Conservation (phyloP, 2,113 vertebrate species). For the Oreocharis arfaki region DNA sequence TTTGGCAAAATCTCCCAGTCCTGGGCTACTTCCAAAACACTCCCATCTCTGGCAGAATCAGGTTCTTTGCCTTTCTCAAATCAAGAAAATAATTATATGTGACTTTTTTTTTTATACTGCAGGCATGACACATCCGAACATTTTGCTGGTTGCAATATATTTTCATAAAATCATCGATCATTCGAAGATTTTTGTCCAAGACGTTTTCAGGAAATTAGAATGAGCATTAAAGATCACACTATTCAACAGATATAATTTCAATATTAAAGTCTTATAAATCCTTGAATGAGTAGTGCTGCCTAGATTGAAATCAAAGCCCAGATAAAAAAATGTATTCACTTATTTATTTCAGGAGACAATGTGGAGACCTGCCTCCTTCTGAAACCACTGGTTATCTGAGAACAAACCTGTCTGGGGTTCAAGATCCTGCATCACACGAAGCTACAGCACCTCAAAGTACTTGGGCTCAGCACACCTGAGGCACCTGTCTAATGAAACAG, state of each 20-base stretch:
- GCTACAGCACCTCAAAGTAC: not conserved
- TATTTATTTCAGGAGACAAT: not conserved
- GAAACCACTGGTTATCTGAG: not conserved
- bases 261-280: constrained; percentile 33
- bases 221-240: not conserved
- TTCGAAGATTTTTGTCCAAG: constrained; percentile 5
- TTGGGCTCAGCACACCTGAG: not conserved
- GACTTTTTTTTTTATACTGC: not conserved
- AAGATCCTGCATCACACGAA: not conserved
- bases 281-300: not conserved
- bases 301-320: constrained; percentile 25
- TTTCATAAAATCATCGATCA: not conserved
- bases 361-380: not conserved
- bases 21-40: not conserved
- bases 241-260: constrained; percentile 1
- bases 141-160: not conserved
- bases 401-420: not conserved
- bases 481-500: not conserved
- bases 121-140: not conserved
- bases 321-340: not conserved
- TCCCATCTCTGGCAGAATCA: not conserved
- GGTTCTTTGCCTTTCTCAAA: not conserved
- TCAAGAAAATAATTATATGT: not conserved
- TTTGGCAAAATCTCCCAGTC: not conserved
- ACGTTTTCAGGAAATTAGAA: constrained; percentile 41